A percentile compares a stretch with the other conserved stretches of the same genome.
phyloP scores from a whole-genome alignment of 2,888 invertebrate species.

The Arctia plantaginis region DNA sequence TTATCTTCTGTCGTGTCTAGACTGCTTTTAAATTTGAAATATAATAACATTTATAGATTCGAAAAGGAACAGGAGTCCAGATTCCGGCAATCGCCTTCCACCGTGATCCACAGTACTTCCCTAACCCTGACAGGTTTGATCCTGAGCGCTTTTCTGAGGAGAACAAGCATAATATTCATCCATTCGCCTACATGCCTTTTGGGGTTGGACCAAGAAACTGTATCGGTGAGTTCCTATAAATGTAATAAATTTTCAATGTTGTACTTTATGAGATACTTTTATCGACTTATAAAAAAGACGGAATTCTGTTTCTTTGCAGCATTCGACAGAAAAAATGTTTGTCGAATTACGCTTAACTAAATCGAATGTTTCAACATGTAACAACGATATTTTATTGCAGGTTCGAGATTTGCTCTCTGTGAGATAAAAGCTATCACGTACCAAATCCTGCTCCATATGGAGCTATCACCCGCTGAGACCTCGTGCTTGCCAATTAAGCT shows the following conservation, averaged over 20 bases:
- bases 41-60: conserved; percentile 29
- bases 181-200: conserved; percentile 75
- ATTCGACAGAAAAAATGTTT: no score
- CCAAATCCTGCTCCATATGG: no score
- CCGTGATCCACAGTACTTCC: conserved; percentile 61
- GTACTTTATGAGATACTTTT: background rate
- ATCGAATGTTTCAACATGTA: no score
- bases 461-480: conserved; percentile 64
- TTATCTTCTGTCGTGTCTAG: no score
- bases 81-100: conserved; percentile 36
- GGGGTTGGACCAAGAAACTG: conserved; percentile 85
- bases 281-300: background rate
- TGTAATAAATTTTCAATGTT: background rate
- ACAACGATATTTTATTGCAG: conserved; percentile 47
- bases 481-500: conserved; percentile 62
- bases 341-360: no score
- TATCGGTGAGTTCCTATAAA: conserved; percentile 72
- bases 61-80: conserved; percentile 32
- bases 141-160: conserved; percentile 86
- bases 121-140: conserved; percentile 83
- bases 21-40: background rate
- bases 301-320: background rate
- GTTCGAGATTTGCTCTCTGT: no score
- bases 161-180: conserved; percentile 72
- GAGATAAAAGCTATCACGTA: no score